Evolutionary conservation across 2,888 invertebrate species (phyloP), one percentile per base, ranked within the genome.

Genomic region (Euplexia lucipara): DNA sequence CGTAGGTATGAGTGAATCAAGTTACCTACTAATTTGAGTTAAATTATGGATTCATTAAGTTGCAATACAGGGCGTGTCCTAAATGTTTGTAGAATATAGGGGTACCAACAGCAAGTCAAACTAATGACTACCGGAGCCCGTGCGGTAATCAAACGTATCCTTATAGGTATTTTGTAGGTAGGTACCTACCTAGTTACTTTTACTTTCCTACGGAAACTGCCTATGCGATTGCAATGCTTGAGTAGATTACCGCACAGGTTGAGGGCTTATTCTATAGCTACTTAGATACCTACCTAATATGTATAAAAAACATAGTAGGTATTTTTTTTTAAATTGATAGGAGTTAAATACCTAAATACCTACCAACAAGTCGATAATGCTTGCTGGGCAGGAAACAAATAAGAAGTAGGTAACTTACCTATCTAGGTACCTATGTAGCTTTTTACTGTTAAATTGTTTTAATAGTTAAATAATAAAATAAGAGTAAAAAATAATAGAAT

Each of bases 181-280:
- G n/a, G n/a, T n/a, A n/a, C n/a, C n/a, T n/a, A n/a, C n/a, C 57
- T 68, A 73, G 61, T 76, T 77, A 88, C 87, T 88, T 89, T 89
- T 88, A 88, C 90, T 89, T 89, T 89, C 85, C 77, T 83, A 66
- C 79, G 81, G 81, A 85, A 87, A 86, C 83, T 77, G 75, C n/a
- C n/a, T n/a, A n/a, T n/a, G 62, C 70, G 53, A 34, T 44, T 62
- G 14, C 58, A 8, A 75, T 64, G 44, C 54, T 47, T 35, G 39
- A 22, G 20, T 30, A 22, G 22, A 54, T 42, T 57, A 45, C 52
- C 48, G 44, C 47, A 53, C 34, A 35, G 18, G 26, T 52, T 20
- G 59, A 45, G 20, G 54, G 39, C 57, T 34, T 73, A 70, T 73
- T 73, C 70, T 64, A 44, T 45, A 35, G n/a, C 20, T 18, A 9